These are phyloP conservation scores for Yponomeuta sedellus DNA, from an alignment of 2,888 invertebrate genomes.

Conservation along the genomic window DNA sequence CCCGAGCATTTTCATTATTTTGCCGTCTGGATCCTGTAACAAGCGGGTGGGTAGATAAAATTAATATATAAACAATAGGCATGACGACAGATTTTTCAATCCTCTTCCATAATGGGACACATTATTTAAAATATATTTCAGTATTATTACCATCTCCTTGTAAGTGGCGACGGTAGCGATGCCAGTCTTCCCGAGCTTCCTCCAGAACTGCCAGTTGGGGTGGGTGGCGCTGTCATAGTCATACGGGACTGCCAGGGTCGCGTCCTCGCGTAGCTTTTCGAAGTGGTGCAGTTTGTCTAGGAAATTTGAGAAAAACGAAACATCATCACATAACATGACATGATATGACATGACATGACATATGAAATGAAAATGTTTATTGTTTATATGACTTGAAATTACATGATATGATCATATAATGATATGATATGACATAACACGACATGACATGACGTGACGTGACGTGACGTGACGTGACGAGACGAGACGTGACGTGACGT, in stretches of 20 bases:
- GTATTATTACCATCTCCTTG: conserved; percentile 39
- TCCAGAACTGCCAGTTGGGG: conserved; percentile 65
- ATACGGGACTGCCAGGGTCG: conserved; percentile 48
- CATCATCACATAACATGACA: too few species aligned
- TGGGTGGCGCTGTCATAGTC: conserved; percentile 60
- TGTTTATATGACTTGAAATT: too few species aligned
- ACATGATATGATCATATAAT: too few species aligned
- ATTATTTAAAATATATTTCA: too few species aligned
- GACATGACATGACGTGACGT: too few species aligned
- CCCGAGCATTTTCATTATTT: conserved; percentile 49
- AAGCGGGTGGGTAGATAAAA: not conserved
- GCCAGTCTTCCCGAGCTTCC: conserved; percentile 48
- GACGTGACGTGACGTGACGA: too few species aligned
- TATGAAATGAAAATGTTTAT: too few species aligned
- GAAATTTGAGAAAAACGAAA: not conserved
- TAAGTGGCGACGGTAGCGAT: conserved; percentile 62
- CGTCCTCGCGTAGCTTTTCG: conserved; percentile 54
- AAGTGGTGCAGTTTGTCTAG: conserved; percentile 65
- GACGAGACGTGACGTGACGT: too few species aligned
- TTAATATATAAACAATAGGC: not conserved
- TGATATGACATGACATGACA: too few species aligned
- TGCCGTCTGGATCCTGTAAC: conserved; percentile 56
- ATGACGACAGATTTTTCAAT: too few species aligned
- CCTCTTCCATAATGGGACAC: too few species aligned
- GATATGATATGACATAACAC: too few species aligned